Conservation (phyloP, 2,888 invertebrate species). For the Rhagophthalmus giganteus region DNA sequence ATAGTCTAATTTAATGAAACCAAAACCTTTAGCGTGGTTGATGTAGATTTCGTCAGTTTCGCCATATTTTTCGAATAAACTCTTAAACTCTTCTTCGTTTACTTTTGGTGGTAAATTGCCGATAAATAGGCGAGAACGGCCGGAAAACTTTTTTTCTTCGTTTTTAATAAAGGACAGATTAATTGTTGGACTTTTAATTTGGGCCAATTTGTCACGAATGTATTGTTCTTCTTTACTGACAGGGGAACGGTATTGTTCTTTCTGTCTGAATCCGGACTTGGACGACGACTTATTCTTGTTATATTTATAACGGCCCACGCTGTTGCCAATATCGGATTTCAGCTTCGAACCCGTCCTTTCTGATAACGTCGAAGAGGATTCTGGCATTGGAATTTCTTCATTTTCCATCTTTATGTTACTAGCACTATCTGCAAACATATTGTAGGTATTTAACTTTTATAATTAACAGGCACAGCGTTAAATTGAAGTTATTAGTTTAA, state of each 20-base stretch:
- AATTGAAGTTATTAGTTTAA: no score
- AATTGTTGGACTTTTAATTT: slow-evolving; percentile 72
- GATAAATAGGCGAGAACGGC: slow-evolving; percentile 91
- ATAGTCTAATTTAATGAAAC: slow-evolving; percentile 92
- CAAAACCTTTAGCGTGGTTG: slow-evolving; percentile 94
- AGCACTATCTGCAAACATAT: no score
- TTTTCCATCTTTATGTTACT: slow-evolving; percentile 58
- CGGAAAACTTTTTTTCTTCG: slow-evolving; percentile 83
- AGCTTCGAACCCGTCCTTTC: background rate
- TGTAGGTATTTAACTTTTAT: no score
- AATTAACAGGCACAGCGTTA: no score
- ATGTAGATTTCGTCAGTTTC: slow-evolving; percentile 91
- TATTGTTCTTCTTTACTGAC: background rate
- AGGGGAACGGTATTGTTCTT: background rate
- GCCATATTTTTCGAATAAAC: slow-evolving; percentile 84
- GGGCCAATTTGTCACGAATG: slow-evolving; percentile 49
- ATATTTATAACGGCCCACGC: background rate
- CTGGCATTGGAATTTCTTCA: slow-evolving; percentile 2
- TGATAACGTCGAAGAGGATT: background rate
- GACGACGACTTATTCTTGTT: background rate
- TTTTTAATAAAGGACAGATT: slow-evolving; percentile 75
- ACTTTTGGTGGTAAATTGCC: slow-evolving; percentile 87
- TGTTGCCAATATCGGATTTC: background rate
- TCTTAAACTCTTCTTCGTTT: slow-evolving; percentile 84
- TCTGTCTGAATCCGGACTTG: background rate